Evolutionary conservation across 2,888 invertebrate species (phyloP).

Genomic region (Epinotia brunnichana): DNA sequence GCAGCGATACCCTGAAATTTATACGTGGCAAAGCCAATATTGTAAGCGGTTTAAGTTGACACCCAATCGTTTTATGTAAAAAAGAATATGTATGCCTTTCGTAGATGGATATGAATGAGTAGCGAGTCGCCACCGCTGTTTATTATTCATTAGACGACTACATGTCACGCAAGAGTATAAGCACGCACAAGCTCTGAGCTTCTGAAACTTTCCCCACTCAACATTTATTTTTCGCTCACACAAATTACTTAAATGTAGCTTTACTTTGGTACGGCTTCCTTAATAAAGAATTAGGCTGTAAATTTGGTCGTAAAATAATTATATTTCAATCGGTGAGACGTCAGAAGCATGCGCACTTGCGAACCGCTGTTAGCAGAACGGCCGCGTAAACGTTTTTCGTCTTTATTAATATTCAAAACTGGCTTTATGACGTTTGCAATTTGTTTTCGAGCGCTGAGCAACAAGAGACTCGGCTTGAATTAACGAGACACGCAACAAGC

Average conservation of each 20-base stretch:
- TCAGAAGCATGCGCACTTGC: slow-evolving; percentile 61
- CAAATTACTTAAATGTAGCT: slow-evolving; percentile 42
- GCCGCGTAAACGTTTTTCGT: slow-evolving; percentile 65
- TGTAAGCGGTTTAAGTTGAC: slow-evolving; percentile 63
- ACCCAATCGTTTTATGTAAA: slow-evolving; percentile 73
- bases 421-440: slow-evolving; percentile 73
- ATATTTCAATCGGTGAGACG: slow-evolving; percentile 59
- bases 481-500: slow-evolving; percentile 72
- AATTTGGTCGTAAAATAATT: slow-evolving; percentile 49
- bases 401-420: slow-evolving; percentile 77
- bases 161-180: slow-evolving; percentile 77
- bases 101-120: slow-evolving; percentile 80
- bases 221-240: slow-evolving; percentile 52
- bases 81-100: slow-evolving; percentile 72
- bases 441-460: slow-evolving; percentile 68
- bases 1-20: slow-evolving; percentile 55
- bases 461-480: slow-evolving; percentile 65
- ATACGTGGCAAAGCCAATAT: slow-evolving; percentile 63
- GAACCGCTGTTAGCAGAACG: slow-evolving; percentile 60
- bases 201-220: slow-evolving; percentile 70
- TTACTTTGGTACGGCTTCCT: slow-evolving; percentile 30
- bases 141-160: slow-evolving; percentile 81
- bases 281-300: slow-evolving; percentile 41
- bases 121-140: slow-evolving; percentile 77
- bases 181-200: slow-evolving; percentile 76